Conservation (phyloP, 2,888 invertebrate genomes). For the Lithophane ornitopus region DNA sequence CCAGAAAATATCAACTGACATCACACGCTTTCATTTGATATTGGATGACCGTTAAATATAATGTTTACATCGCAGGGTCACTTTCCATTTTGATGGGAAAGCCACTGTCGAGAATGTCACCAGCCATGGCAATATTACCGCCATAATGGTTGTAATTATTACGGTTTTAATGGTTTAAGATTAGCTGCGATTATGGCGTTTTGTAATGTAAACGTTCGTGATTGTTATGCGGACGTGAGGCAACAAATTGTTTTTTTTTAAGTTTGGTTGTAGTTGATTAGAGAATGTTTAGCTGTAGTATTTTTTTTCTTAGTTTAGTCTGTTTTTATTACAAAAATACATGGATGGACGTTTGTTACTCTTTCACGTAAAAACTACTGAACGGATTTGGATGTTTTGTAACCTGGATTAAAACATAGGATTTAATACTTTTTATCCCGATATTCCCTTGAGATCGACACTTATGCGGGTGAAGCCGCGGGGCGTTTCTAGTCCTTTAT, state of each 20-base stretch:
- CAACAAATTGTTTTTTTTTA: conserved; percentile 17
- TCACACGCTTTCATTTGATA: conserved; percentile 53
- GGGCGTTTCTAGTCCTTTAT: too few species aligned
- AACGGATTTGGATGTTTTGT: too few species aligned
- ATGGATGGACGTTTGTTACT: too few species aligned
- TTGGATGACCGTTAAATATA: conserved; percentile 45
- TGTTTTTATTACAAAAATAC: too few species aligned
- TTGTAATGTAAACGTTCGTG: conserved; percentile 40
- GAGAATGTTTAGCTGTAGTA: not conserved
- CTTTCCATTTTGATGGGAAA: conserved; percentile 65
- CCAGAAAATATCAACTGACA: conserved; percentile 2
- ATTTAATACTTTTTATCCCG: too few species aligned
- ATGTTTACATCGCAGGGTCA: conserved; percentile 43
- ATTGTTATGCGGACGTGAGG: conserved; percentile 34
- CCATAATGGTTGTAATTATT: conserved; percentile 52
- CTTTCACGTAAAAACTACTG: too few species aligned
- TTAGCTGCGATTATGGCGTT: conserved; percentile 42
- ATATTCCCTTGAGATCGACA: too few species aligned
- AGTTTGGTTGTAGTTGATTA: not conserved
- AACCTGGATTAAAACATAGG: too few species aligned
- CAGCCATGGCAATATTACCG: conserved; percentile 43
- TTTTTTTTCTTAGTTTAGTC: not conserved
- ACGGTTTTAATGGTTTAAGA: conserved; percentile 46
- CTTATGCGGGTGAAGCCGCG: too few species aligned
- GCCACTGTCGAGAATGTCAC: conserved; percentile 51